phyloP scores from a whole-genome alignment of 2,888 invertebrate genomes.

The Altica lythri region DNA sequence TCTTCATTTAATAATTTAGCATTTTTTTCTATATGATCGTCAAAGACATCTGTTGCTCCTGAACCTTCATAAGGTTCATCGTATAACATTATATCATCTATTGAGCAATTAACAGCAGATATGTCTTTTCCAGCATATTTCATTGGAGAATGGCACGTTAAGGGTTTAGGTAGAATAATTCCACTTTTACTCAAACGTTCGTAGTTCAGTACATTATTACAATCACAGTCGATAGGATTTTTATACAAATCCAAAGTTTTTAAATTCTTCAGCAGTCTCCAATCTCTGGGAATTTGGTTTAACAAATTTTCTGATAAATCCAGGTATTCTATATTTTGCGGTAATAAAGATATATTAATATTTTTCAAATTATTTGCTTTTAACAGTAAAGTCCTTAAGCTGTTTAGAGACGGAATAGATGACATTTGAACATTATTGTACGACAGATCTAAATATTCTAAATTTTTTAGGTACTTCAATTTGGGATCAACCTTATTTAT shows the following conservation, averaged over 20 bases:
- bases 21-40: conserved; percentile 17
- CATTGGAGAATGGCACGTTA: conserved; percentile 49
- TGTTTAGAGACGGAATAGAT: conserved; percentile 43
- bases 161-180: conserved; percentile 45
- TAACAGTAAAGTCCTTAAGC: conserved; percentile 49
- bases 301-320: conserved; percentile 69
- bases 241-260: conserved; percentile 68
- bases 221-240: conserved; percentile 74
- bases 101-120: conserved; percentile 41
- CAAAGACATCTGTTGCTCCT: conserved; percentile 40
- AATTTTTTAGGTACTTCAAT: conserved; percentile 50
- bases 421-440: conserved; percentile 44
- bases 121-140: conserved; percentile 46
- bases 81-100: conserved; percentile 44
- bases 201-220: conserved; percentile 67
- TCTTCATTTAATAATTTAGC: conserved; percentile 33
- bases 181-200: conserved; percentile 60
- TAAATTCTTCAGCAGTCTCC: conserved; percentile 62
- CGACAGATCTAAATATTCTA: conserved; percentile 49
- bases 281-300: conserved; percentile 62
- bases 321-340: conserved; percentile 53
- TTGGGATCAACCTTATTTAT: conserved; percentile 48
- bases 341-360: conserved; percentile 47
- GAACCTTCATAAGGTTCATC: conserved; percentile 48
- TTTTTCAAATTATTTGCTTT: conserved; percentile 48